Base-by-base conservation (phyloP, 2,113 vertebrate species). In the Serilophus lunatus region DNA sequence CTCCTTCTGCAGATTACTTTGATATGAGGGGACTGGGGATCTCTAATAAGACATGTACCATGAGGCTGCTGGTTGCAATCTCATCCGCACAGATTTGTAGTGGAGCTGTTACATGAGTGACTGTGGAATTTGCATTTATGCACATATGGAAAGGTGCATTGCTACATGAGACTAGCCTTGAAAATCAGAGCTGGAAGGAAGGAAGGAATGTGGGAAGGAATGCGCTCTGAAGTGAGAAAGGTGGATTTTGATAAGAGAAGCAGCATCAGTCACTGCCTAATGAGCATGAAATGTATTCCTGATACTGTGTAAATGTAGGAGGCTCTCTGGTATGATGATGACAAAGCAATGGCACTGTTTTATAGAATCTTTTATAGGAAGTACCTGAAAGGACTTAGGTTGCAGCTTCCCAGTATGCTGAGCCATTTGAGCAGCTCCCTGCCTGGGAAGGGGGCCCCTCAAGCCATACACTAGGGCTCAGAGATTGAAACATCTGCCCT, bases 131-230 rank as follows among this genome's bases (percentile, higher is more conserved):
- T 66, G 64, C 36, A 49, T 80, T 96, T 88, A 59, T 71, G 60
- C 31, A 50, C 42, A 4, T 25, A 35, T 33, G 53, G 61, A 49
- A 56, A 78, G 65, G 51, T 51, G 56, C 29, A 54, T 80, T 3
- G 9, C 64, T 59, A 42, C 3, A n/a, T 1, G 1, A 81, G 31
- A 26, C 42, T 77, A 66, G 42, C 45, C 77, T 81, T 93, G 77
- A 83, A 74, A 83, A 86, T 84, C 47, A 66, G 64, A 78, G 26
- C 63, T 50, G 33, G 26, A 70, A 82, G 66, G 17, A 70, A 82
- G 66, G 17, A 85, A 86, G 40, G 60, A 89, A 84, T 79, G 53
- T 26, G 40, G 47, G 71, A 90, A 90, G 54, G 45, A 87, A 74
- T 88, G 92, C 18, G 16, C 28, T 56, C 40, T 59, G 24, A 68